Percentiles rank a stretch among this genome's conserved stretches.
Evolutionary conservation across 2,797 vertebrate species (phyloP).

Genomic region (Lerista edwardsae): DNA sequence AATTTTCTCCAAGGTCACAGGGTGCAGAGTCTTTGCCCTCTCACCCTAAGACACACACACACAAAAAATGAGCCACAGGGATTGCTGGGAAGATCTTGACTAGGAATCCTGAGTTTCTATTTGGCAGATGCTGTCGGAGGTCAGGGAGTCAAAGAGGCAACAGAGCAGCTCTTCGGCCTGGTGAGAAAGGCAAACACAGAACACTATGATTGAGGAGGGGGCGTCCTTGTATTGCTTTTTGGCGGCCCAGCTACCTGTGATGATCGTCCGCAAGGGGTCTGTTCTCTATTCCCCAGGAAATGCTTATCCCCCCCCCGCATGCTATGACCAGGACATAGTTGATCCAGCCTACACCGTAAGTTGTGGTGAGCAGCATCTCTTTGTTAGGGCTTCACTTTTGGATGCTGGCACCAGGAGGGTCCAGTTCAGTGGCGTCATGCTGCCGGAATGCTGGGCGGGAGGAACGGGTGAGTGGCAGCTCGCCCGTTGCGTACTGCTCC

Average conservation of each 20-base stretch:
- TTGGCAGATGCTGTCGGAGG: conserved; percentile 62
- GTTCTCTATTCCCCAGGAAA: background rate
- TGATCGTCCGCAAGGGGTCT: background rate
- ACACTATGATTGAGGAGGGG: background rate
- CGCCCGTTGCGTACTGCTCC: no score
- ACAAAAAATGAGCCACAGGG: background rate
- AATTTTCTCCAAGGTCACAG: background rate
- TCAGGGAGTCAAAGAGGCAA: conserved; percentile 73
- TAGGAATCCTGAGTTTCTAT: conserved; percentile 51
- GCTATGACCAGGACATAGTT: background rate
- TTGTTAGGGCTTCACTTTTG: background rate
- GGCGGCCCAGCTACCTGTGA: background rate
- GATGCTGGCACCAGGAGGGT: background rate
- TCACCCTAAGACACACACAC: background rate
- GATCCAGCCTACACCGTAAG: background rate
- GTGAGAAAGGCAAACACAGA: conserved; percentile 36
- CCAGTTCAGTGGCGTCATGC: no score
- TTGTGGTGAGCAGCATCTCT: background rate
- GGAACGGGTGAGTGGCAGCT: no score
- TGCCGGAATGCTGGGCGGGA: no score
- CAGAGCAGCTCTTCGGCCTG: conserved; percentile 75
- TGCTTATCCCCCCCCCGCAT: background rate
- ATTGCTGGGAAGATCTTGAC: background rate
- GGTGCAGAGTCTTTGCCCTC: no score
- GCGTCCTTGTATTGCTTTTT: background rate